Conservation (phyloP, 2,888 invertebrate species). For the Tribolium freemani region DNA sequence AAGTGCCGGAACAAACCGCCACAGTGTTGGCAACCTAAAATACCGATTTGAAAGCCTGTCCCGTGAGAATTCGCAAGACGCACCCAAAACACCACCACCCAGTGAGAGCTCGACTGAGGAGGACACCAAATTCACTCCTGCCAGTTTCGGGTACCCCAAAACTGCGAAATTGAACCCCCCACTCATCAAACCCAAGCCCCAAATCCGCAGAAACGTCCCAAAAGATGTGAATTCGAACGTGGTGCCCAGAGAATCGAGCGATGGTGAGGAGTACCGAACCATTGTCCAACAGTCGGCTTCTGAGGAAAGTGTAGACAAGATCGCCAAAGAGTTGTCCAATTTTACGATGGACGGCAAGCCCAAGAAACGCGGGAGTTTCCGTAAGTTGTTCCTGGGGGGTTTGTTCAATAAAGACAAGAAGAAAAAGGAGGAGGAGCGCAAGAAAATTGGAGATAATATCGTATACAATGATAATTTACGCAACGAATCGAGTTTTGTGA, state of each 20-base stretch:
- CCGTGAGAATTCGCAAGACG: conserved; percentile 26
- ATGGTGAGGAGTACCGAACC: conserved; percentile 19
- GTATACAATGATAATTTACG: conserved; percentile 59
- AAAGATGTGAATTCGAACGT: conserved; percentile 57
- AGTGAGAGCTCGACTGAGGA: conserved; percentile 40
- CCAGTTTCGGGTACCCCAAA: conserved; percentile 57
- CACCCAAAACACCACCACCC: conserved; percentile 48
- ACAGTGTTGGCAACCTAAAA: conserved; percentile 51
- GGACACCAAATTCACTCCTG: conserved; percentile 56
- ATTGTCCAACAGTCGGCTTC: conserved; percentile 55
- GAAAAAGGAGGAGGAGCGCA: conserved; percentile 63
- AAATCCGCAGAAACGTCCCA: neutral
- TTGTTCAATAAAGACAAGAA: conserved; percentile 66
- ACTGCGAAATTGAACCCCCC: conserved; percentile 46
- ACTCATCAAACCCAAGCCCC: conserved; percentile 26
- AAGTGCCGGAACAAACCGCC: conserved; percentile 45
- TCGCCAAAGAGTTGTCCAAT: conserved; percentile 58
- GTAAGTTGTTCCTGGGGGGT: conserved; percentile 59
- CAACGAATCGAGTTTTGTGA: conserved; percentile 63
- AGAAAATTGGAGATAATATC: conserved; percentile 52
- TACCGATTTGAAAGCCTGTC: conserved; percentile 50
- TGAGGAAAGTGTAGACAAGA: conserved; percentile 60
- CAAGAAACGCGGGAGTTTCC: conserved; percentile 64
- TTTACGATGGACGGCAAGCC: conserved; percentile 61
- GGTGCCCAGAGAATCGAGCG: conserved; percentile 2